Percentiles rank a stretch among this genome's conserved stretches.
Conservation (phyloP, 2,888 invertebrate genomes). For the Plutella xylostella region DNA sequence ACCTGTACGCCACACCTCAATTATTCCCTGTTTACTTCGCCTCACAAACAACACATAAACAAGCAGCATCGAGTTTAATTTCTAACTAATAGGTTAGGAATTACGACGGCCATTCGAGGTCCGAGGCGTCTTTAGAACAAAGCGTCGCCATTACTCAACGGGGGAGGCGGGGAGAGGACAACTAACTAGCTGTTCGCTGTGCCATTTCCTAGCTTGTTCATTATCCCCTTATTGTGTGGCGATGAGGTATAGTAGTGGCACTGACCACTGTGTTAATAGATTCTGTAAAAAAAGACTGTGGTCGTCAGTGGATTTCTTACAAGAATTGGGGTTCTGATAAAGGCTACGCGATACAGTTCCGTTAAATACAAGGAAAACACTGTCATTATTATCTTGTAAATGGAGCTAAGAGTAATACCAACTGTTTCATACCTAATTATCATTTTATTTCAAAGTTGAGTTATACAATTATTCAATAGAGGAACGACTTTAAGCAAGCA, state of each 20-base stretch:
- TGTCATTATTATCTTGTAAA: not conserved
- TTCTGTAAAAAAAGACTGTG: not conserved
- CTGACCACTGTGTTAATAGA: not conserved
- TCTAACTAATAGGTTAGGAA: too few relatives aligned
- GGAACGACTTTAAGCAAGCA: not conserved
- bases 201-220: constrained; percentile 57
- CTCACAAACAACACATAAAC: too few relatives aligned
- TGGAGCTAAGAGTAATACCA: not conserved
- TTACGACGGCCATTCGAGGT: too few relatives aligned
- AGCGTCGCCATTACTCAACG: constrained; percentile 60
- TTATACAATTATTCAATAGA: not conserved
- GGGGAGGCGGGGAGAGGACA: constrained; percentile 50
- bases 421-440: not conserved
- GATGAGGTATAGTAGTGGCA: not conserved
- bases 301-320: not conserved
- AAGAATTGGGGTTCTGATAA: not conserved
- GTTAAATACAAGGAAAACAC: not conserved
- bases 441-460: not conserved
- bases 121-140: constrained; percentile 40
- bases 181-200: constrained; percentile 57
- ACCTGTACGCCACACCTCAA: too few relatives aligned
- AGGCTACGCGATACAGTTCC: not conserved
- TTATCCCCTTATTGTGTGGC: constrained; percentile 33
- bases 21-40: too few relatives aligned
- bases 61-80: too few relatives aligned